Evolutionary conservation across 2,888 invertebrate genomes (phyloP), one percentile per base, ranked within the genome.

Genomic region (Microchrysa polita): DNA sequence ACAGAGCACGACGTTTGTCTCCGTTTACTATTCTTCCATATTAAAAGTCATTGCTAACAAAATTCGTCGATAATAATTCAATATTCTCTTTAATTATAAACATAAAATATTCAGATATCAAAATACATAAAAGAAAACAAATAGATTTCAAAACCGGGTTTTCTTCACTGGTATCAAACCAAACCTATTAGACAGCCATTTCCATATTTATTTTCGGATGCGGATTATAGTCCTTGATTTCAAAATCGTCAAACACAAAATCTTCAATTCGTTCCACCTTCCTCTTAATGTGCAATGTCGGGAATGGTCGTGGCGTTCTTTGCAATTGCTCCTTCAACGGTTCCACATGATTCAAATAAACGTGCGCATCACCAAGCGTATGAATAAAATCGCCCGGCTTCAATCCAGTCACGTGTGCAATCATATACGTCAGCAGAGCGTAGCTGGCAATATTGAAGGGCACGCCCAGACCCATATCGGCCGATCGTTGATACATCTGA

Each of bases 401-500:
- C 59, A 97, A 87, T 60, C 90, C 91, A n/a, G 96, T 96, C 20
- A 98, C 90, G 81, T 97, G 95, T 23, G 98, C 98, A 77, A 98
- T 92, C 96, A 99, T 97, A 80, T 92, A 93, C 1, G 97, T 97
- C 2, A 98, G 87, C 34, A 98, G 83, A 1, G 98, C 90, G 85
- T 98, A 99, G 79, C 97, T 97, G 65, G 98, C 98, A 79, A 99
- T 96, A 85, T 98, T 98, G 84, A 98, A 98, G 12, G 98, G 98
- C 0, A 98, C 97, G n/a, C 98, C 98, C 1, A 98, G 87, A 1
- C 97, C 97, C 93, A 98, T 95, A 82, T 99, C 98, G 7, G 96
- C 98, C 79, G 97, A 97, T 77, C 98, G 88, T 84, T 99, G 98
- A 83, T 98, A 98, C 77, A 98, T 84, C 79, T 96, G 92, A 81